These are phyloP conservation scores for Alethe diademata DNA, from an alignment of 2,113 vertebrate genomes.

Conservation along the genomic window DNA sequence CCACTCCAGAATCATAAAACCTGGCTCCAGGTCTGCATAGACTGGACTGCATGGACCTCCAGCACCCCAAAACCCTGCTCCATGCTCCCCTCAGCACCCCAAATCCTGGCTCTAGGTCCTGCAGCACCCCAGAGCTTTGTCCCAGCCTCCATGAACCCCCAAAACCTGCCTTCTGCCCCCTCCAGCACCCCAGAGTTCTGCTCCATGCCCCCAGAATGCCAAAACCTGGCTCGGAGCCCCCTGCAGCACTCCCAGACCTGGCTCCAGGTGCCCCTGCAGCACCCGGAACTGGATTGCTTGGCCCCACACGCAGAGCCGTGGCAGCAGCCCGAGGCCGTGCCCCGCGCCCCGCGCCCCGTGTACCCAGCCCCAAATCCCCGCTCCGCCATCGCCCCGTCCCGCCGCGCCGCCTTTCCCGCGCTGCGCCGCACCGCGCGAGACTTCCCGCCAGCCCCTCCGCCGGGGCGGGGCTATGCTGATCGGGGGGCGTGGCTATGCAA, in stretches of 20 bases:
- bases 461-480: accelerated
- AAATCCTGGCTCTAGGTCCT: background rate
- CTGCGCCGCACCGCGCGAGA: background rate
- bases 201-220: too few species aligned
- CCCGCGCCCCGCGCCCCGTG: background rate
- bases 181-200: background rate
- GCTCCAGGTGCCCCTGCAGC: background rate
- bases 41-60: background rate
- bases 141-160: too few species aligned
- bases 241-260: background rate
- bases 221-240: background rate
- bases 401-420: background rate
- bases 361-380: background rate
- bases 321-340: background rate
- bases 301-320: too few species aligned
- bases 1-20: background rate
- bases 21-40: accelerated
- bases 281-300: too few species aligned
- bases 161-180: background rate
- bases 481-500: accelerated
- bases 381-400: background rate
- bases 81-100: background rate
- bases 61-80: background rate
- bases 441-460: background rate
- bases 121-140: background rate